phyloP scores from a whole-genome alignment of 2,888 invertebrate genomes.

The Tenodera sinensis region DNA sequence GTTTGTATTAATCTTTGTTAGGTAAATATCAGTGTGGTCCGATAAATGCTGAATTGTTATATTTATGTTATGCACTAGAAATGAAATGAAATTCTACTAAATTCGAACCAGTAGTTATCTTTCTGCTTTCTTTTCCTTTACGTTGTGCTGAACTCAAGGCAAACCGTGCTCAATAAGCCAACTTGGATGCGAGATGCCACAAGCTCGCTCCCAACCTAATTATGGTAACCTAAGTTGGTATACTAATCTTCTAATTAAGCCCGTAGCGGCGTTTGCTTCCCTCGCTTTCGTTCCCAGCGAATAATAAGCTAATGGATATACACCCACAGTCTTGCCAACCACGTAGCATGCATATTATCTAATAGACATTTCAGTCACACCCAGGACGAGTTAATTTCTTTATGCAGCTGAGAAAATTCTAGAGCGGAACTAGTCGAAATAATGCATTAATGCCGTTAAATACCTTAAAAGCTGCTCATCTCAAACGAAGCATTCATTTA shows the following conservation, averaged over 20 bases:
- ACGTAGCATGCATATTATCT: neutral
- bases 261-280: neutral
- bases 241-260: conserved; percentile 12
- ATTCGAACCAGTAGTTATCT: neutral
- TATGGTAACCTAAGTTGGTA: neutral
- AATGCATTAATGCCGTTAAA: too few species aligned
- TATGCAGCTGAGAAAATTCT: neutral
- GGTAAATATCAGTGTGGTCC: too few species aligned
- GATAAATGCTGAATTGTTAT: too few species aligned
- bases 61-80: too few species aligned
- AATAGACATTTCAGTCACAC: neutral
- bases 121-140: neutral
- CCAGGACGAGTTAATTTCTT: neutral
- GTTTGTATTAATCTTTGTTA: too few species aligned
- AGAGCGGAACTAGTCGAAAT: too few species aligned
- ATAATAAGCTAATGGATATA: neutral
- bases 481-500: too few species aligned
- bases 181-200: conserved; percentile 3
- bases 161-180: neutral
- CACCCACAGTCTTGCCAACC: neutral
- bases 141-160: neutral
- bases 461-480: too few species aligned
- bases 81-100: too few species aligned
- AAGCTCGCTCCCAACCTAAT: neutral
- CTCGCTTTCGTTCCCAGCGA: neutral